These are phyloP conservation scores for Lycocorax pyrrhopterus DNA, from an alignment of 2,113 vertebrate genomes.

Conservation along the genomic window DNA sequence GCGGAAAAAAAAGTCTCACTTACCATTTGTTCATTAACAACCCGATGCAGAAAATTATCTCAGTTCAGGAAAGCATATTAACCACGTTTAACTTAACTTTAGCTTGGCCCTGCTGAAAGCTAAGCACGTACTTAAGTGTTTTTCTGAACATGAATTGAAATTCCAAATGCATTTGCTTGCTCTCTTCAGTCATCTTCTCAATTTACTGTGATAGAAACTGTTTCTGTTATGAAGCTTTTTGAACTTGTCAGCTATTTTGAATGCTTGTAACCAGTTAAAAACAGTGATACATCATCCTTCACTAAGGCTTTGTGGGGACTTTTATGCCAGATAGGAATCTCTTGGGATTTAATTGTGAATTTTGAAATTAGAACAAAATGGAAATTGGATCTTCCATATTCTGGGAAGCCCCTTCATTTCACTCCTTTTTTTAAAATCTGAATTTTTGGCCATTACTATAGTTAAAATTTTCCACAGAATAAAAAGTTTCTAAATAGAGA, in stretches of 20 bases:
- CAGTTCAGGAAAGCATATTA: slow-evolving; percentile 29
- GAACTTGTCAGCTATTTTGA: neutral
- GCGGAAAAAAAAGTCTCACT: neutral
- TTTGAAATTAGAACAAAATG: neutral
- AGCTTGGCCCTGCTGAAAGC: neutral
- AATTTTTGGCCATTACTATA: neutral
- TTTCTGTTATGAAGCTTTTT: neutral
- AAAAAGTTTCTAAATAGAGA: neutral
- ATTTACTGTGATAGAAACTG: neutral
- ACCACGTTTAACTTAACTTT: neutral
- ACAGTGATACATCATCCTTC: neutral
- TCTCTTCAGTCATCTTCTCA: slow-evolving; percentile 2
- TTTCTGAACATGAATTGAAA: slow-evolving; percentile 2
- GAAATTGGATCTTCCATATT: neutral
- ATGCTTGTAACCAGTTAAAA: neutral
- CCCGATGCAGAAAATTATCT: slow-evolving; percentile 46
- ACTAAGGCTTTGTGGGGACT: neutral
- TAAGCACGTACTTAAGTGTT: neutral
- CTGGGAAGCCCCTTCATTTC: neutral
- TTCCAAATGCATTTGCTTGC: neutral
- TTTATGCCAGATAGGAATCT: neutral
- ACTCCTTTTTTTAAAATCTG: neutral
- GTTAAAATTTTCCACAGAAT: neutral
- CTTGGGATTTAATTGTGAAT: neutral
- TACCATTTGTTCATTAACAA: slow-evolving; percentile 33